phyloP scores from a whole-genome alignment of 2,888 invertebrate species.

The Psococerastis gibbosa region DNA sequence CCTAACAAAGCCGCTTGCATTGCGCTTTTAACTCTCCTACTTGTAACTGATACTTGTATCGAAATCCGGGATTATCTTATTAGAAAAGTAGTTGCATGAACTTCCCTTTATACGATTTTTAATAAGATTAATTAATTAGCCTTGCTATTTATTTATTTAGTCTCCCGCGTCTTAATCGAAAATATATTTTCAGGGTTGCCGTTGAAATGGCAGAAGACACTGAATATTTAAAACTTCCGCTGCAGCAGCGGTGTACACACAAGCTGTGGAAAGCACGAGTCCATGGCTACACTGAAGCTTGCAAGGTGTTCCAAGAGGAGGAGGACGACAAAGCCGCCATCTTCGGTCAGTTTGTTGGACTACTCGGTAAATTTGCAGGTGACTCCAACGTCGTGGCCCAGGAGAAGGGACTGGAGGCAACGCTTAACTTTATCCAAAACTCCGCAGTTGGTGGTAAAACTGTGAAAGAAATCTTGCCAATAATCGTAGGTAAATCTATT shows the following conservation, averaged over 20 bases:
- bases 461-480: slow-evolving; percentile 71
- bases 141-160: too few relatives aligned
- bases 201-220: slow-evolving; percentile 61
- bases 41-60: too few relatives aligned
- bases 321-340: slow-evolving; percentile 88
- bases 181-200: slow-evolving; percentile 3
- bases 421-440: slow-evolving; percentile 78
- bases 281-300: slow-evolving; percentile 84
- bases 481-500: slow-evolving; percentile 80
- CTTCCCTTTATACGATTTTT: too few relatives aligned
- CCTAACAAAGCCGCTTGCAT: too few relatives aligned
- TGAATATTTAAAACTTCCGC: slow-evolving; percentile 66
- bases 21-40: too few relatives aligned
- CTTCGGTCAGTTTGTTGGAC: slow-evolving; percentile 75
- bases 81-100: too few relatives aligned
- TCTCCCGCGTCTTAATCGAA: too few relatives aligned
- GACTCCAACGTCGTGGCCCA: slow-evolving; percentile 92
- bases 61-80: too few relatives aligned
- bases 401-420: slow-evolving; percentile 87
- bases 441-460: slow-evolving; percentile 74
- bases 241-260: slow-evolving; percentile 83
- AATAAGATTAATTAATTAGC: too few relatives aligned
- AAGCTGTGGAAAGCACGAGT: slow-evolving; percentile 72
- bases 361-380: slow-evolving; percentile 84
- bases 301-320: slow-evolving; percentile 68